These are phyloP conservation scores for Drosophila subobscura DNA, from an alignment of 1,140 invertebrate genomes.

Conservation along the genomic window DNA sequence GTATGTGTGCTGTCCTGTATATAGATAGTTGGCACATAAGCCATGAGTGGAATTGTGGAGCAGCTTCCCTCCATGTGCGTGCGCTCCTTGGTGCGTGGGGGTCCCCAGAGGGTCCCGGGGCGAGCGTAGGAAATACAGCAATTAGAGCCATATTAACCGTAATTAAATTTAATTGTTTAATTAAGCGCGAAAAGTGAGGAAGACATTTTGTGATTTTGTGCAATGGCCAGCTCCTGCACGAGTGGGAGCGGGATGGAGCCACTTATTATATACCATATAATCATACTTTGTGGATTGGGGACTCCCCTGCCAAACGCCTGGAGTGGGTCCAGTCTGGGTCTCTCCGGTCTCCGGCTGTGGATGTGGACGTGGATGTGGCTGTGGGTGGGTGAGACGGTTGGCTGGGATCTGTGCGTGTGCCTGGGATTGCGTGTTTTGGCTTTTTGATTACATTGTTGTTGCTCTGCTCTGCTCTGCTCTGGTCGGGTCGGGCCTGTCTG, in stretches of 20 bases:
- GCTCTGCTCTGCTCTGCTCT: constrained; percentile 4
- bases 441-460: constrained; percentile 50
- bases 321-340: constrained; percentile 8
- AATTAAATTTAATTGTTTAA: constrained; percentile 84
- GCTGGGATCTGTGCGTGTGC: constrained; percentile 54
- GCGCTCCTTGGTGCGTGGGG: constrained; percentile 43
- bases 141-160: constrained; percentile 84
- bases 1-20: constrained; percentile 20
- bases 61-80: constrained; percentile 56
- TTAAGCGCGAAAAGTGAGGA: constrained; percentile 83
- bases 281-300: constrained; percentile 11
- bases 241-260: constrained; percentile 10
- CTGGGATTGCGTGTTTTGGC: constrained; percentile 58
- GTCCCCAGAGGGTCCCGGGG: constrained; percentile 5
- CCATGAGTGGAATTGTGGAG: not conserved
- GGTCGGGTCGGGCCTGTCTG: constrained; percentile 10
- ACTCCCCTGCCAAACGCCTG: not conserved
- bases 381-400: constrained; percentile 39
- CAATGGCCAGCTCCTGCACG: constrained; percentile 37
- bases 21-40: constrained; percentile 26
- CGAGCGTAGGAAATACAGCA: constrained; percentile 83
- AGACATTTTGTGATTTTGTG: constrained; percentile 77
- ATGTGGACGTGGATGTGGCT: not conserved
- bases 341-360: constrained; percentile 9
- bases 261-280: constrained; percentile 43